phyloP scores from a whole-genome alignment of 2,888 invertebrate genomes.

The Hydropsyche betteni region DNA sequence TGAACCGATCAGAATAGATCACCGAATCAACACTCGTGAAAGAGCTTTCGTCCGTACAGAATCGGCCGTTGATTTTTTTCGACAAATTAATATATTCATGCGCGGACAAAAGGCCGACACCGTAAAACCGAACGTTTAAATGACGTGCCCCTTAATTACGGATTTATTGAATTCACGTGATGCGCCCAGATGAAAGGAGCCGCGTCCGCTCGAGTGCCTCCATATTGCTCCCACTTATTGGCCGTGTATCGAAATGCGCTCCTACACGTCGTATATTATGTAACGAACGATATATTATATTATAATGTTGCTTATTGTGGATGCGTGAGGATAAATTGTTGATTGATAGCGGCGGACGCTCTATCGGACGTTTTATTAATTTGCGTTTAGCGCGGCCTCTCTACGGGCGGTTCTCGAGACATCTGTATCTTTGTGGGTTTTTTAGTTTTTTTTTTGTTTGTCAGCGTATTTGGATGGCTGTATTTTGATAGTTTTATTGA shows the following conservation, averaged over 20 bases:
- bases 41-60: too few relatives aligned
- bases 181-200: constrained; percentile 41
- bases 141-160: constrained; percentile 45
- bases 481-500: too few relatives aligned
- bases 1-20: too few relatives aligned
- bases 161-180: constrained; percentile 45
- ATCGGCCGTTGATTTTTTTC: neutral
- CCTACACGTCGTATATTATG: too few relatives aligned
- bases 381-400: constrained; percentile 24
- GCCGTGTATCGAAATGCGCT: constrained; percentile 35
- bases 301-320: neutral
- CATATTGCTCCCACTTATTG: constrained; percentile 44
- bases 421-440: constrained; percentile 6
- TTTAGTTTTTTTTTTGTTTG: too few relatives aligned
- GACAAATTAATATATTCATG: constrained; percentile 36
- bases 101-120: constrained; percentile 40
- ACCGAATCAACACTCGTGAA: too few relatives aligned
- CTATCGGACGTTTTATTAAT: constrained; percentile 48
- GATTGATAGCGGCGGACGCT: constrained; percentile 45
- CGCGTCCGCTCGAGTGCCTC: constrained; percentile 36
- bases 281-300: too few relatives aligned
- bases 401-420: constrained; percentile 2
- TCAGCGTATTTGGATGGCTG: too few relatives aligned
- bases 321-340: constrained; percentile 35
- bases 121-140: constrained; percentile 34